Conservation (phyloP, 2,113 vertebrate genomes). For the Argyrosomus japonicus region DNA sequence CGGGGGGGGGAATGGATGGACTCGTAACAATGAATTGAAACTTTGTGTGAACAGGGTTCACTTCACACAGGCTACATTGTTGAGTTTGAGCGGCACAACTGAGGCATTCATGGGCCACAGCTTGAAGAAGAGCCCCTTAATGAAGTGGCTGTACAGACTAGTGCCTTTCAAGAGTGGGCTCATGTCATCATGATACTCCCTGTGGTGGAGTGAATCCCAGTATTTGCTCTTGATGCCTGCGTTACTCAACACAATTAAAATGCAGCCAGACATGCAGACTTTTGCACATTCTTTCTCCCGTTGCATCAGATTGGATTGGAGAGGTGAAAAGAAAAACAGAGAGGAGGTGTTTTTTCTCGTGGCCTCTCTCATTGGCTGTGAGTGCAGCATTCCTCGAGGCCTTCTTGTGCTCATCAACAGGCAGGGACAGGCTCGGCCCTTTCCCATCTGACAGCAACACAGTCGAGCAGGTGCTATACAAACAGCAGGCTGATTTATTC, state of each 20-base stretch:
- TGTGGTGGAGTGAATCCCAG: background rate
- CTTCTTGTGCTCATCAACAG: constrained; percentile 44
- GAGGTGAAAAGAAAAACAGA: constrained; percentile 6
- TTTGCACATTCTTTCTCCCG: background rate
- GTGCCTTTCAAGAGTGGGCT: background rate
- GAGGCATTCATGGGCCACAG: constrained; percentile 67
- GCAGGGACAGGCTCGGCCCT: constrained; percentile 50
- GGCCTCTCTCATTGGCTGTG: constrained; percentile 22
- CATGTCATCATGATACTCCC: background rate
- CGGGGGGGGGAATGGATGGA: constrained; percentile 39
- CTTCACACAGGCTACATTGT: constrained; percentile 72
- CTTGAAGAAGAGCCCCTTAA: constrained; percentile 30
- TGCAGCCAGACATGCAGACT: background rate
- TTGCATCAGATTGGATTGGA: background rate
- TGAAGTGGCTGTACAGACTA: constrained; percentile 36
- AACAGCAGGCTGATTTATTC: constrained; percentile 39
- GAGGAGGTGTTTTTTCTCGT: constrained; percentile 18
- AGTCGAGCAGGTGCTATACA: constrained; percentile 35
- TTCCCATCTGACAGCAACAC: constrained; percentile 36
- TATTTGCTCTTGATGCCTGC: constrained; percentile 9
- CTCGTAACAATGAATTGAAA: constrained; percentile 61
- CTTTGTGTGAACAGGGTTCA: constrained; percentile 47
- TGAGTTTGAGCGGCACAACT: constrained; percentile 56
- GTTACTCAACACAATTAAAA: background rate
- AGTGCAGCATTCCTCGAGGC: constrained; percentile 59